These are phyloP conservation scores for Lutraria rhynchaena DNA, from an alignment of 1,140 invertebrate genomes.

Conservation along the genomic window DNA sequence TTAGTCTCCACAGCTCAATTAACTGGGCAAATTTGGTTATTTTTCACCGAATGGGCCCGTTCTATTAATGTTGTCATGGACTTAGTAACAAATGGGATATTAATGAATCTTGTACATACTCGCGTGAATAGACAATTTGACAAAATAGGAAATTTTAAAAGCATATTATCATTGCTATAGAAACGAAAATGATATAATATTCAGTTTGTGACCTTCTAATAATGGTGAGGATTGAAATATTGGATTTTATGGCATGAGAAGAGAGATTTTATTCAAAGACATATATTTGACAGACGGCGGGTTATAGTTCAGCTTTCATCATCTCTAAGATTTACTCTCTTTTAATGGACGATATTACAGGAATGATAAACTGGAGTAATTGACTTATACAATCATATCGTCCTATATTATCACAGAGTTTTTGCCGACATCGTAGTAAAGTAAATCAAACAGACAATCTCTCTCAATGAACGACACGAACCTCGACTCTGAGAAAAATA, in stretches of 20 bases:
- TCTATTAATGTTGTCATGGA: conserved; percentile 56
- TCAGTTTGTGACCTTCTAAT: conserved; percentile 52
- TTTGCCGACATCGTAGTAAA: neutral
- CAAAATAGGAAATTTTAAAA: conserved; percentile 62
- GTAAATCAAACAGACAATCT: too few relatives aligned
- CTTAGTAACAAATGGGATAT: conserved; percentile 54
- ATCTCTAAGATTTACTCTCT: conserved; percentile 24
- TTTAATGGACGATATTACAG: conserved; percentile 44
- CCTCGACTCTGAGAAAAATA: too few relatives aligned
- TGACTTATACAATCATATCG: conserved; percentile 34
- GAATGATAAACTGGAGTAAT: conserved; percentile 34
- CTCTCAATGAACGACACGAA: too few relatives aligned
- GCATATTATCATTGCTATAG: conserved; percentile 57
- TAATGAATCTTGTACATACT: conserved; percentile 53
- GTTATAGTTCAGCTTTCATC: conserved; percentile 40
- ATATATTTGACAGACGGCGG: conserved; percentile 48
- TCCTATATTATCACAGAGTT: conserved; percentile 14
- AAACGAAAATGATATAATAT: conserved; percentile 60
- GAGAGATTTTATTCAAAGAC: conserved; percentile 42
- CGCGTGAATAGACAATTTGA: conserved; percentile 59
- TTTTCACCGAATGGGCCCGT: conserved; percentile 50
- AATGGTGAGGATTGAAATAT: conserved; percentile 50
- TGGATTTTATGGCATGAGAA: conserved; percentile 34
- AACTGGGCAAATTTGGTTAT: conserved; percentile 48
- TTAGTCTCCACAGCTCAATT: conserved; percentile 58